Evolutionary conservation across 2,113 vertebrate genomes (phyloP), one percentile per base, ranked within the genome.

Genomic region (Toxotes chatareus): DNA sequence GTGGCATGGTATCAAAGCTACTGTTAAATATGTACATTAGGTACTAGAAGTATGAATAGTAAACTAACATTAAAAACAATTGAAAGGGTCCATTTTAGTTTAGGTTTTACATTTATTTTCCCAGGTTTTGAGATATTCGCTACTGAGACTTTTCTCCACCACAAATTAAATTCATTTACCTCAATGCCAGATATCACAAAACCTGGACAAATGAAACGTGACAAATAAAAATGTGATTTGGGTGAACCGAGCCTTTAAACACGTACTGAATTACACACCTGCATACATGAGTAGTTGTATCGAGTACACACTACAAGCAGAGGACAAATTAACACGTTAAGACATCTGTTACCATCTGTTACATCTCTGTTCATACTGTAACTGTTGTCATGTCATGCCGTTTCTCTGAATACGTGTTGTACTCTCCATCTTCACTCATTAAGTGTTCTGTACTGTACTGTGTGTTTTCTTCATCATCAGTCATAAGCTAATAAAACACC

Each of bases 401-500:
- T 86, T 75, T 79, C 8, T 71, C 51, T 63, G 73, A 2, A 63
- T 31, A 2, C 1, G 19, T 74, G 49, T 69, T 68, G 23, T 73
- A 4, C 11, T 74, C 40, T 83, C 61, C 76, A 8, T 83, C 1
- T 38, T 51, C 74, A 65, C 31, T 76, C 65, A 46, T 23, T 40
- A 7, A 38, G 0, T 72, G 49, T 73, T 80, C 5, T 88, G 42
- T 63, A 46, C n/a, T 53, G n/a, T 55, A 21, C 38, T 83, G 14
- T 74, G 27, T 86, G 60, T 81, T 42, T 70, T 75, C 34, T 55
- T 71, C 82, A 27, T 84, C 74, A 49, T 84, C 75, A 40, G 7
- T 72, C 76, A 76, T 46, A 16, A 66, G 19, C 21, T 5, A 93
- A 92, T 93, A 93, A 93, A 93, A 49, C 47, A 55, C 23, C 44